Conservation (phyloP, 2,113 vertebrate species). For the Lagopus leucura region DNA sequence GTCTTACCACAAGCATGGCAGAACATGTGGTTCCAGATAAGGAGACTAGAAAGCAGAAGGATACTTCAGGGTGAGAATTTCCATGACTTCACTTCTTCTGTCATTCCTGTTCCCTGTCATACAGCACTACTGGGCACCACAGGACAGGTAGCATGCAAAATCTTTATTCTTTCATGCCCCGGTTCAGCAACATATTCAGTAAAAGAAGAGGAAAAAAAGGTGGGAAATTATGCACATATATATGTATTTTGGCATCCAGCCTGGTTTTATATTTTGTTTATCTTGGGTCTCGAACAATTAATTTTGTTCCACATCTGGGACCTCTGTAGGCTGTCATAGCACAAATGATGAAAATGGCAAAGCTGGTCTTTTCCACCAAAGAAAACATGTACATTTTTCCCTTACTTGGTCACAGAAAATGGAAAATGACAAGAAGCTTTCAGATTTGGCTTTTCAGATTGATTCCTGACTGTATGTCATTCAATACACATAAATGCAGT, state of each 20-base stretch:
- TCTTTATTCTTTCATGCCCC: not conserved
- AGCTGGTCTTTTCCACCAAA: not conserved
- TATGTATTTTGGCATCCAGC: not conserved
- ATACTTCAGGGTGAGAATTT: not conserved
- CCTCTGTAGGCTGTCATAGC: not conserved
- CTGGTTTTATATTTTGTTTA: not conserved
- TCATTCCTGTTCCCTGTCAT: rapidly evolving
- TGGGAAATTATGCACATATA: not conserved
- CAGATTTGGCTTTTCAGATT: constrained; percentile 18
- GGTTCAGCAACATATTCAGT: not conserved
- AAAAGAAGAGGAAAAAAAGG: not conserved
- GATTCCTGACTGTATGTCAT: not conserved
- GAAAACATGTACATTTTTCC: not conserved
- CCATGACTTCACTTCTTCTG: not conserved
- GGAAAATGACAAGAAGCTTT: constrained; percentile 28
- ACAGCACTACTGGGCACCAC: not conserved
- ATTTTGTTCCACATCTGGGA: not conserved
- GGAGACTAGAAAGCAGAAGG: not conserved
- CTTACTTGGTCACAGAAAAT: constrained; percentile 14
- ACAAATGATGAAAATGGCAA: not conserved
- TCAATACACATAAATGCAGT: not conserved
- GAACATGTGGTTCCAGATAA: not conserved
- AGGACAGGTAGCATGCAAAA: not conserved
- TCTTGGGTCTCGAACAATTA: not conserved
- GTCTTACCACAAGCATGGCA: not conserved